Percentiles rank a stretch among this genome's conserved stretches.
Evolutionary conservation across 2,113 vertebrate genomes (phyloP).

Genomic region (Gallinago media): DNA sequence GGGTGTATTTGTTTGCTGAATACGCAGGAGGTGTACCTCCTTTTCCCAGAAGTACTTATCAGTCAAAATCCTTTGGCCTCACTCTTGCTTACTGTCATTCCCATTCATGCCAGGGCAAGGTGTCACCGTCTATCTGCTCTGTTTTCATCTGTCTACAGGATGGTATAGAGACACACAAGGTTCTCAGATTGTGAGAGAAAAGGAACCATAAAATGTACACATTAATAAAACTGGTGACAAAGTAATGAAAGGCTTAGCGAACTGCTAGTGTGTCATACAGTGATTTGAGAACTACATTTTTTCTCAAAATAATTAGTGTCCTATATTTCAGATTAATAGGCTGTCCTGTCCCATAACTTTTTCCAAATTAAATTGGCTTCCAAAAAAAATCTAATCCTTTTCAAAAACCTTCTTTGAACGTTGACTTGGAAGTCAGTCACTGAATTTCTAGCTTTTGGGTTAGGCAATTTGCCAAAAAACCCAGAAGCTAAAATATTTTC

Average conservation of each 20-base stretch:
- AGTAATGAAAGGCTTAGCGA: neutral
- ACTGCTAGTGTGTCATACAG: neutral
- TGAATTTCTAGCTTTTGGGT: neutral
- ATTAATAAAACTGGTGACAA: neutral
- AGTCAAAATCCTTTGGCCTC: neutral
- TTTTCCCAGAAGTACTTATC: neutral
- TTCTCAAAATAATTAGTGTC: neutral
- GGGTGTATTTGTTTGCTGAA: neutral
- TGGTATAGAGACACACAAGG: neutral
- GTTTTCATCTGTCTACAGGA: neutral
- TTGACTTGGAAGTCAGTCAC: neutral
- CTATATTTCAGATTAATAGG: slow-evolving; percentile 3
- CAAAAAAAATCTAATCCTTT: neutral
- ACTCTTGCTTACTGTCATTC: neutral
- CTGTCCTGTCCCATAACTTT: neutral
- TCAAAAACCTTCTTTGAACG: neutral
- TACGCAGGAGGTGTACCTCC: neutral
- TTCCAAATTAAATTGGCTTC: slow-evolving; percentile 10
- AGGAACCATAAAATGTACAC: neutral
- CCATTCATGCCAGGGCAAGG: fast-evolving
- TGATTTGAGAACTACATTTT: neutral
- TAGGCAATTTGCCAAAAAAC: neutral
- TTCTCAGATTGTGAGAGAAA: neutral
- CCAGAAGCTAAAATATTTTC: slow-evolving; percentile 1
- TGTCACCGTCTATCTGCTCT: neutral